Percentiles rank a stretch among this genome's conserved stretches.
Evolutionary conservation across 2,113 vertebrate genomes (phyloP).

Genomic region (Mugil cephalus): DNA sequence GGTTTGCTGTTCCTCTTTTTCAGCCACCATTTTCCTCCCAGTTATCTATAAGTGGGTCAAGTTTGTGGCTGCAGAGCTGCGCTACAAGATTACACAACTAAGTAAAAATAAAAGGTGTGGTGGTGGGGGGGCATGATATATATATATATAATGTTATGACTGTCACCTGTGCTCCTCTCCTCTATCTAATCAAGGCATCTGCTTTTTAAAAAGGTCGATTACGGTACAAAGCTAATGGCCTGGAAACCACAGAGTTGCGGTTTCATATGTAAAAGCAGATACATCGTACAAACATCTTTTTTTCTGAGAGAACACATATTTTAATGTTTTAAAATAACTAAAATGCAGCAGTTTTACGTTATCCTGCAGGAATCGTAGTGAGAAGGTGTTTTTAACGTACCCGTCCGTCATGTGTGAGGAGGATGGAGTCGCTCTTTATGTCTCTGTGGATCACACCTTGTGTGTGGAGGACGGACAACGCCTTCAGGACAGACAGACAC

Average conservation of each 20-base stretch:
- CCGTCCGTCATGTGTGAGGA: conserved; percentile 94
- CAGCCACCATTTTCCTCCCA: conserved; percentile 2
- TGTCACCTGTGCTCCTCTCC: too few species aligned
- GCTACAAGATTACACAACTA: too few species aligned
- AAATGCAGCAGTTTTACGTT: neutral
- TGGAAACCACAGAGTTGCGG: neutral
- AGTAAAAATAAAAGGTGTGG: too few species aligned
- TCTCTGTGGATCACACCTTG: conserved; percentile 97
- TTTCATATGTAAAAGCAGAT: conserved; percentile 4
- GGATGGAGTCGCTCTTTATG: conserved; percentile 98
- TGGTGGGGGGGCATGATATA: too few species aligned
- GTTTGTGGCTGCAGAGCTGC: neutral
- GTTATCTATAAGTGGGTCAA: neutral
- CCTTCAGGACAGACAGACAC: conserved; percentile 93
- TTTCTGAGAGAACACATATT: neutral
- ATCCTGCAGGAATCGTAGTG: neutral
- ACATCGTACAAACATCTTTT: too few species aligned
- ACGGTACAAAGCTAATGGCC: neutral
- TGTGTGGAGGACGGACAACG: conserved; percentile 90
- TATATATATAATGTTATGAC: too few species aligned
- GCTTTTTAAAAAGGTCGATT: neutral
- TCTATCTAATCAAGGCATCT: too few species aligned
- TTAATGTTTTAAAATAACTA: neutral
- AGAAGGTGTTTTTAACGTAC: conserved; percentile 72
- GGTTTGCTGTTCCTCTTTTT: conserved; percentile 20